Conservation (phyloP, 2,797 vertebrate genomes). For the Muscicapa comitata region DNA sequence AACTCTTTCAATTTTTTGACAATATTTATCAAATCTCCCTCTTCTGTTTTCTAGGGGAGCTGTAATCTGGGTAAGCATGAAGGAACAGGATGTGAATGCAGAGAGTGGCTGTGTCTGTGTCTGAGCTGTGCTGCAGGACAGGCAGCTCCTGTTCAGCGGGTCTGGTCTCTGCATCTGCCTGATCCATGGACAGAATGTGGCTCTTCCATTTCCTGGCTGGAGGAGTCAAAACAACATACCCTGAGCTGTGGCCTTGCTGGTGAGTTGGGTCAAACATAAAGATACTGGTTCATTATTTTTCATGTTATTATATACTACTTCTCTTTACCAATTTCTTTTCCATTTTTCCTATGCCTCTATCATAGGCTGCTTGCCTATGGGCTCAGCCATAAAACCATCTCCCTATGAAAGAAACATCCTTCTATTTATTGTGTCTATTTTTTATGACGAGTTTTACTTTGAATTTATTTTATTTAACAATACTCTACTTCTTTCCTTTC, state of each 20-base stretch:
- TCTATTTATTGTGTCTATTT: slow-evolving; percentile 12
- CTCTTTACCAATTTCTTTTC: neutral
- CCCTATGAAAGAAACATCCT: neutral
- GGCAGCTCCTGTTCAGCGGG: neutral
- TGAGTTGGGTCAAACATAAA: neutral
- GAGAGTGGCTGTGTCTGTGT: neutral
- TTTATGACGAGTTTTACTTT: neutral
- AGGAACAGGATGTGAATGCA: neutral
- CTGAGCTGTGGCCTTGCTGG: neutral
- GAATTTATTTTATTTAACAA: slow-evolving; percentile 22
- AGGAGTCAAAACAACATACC: neutral
- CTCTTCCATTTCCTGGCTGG: neutral
- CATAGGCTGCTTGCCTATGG: neutral
- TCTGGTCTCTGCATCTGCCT: neutral
- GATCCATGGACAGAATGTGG: accelerated
- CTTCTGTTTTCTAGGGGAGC: neutral
- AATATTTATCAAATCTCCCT: neutral
- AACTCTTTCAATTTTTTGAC: neutral
- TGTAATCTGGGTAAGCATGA: neutral
- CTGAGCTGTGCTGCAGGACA: neutral
- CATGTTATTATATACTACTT: neutral
- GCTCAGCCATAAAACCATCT: neutral
- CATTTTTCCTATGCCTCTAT: neutral
- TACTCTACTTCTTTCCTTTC: slow-evolving; percentile 9
- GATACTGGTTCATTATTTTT: neutral